Base-by-base conservation (phyloP, 2,888 invertebrate species). In the Protula sp. region DNA sequence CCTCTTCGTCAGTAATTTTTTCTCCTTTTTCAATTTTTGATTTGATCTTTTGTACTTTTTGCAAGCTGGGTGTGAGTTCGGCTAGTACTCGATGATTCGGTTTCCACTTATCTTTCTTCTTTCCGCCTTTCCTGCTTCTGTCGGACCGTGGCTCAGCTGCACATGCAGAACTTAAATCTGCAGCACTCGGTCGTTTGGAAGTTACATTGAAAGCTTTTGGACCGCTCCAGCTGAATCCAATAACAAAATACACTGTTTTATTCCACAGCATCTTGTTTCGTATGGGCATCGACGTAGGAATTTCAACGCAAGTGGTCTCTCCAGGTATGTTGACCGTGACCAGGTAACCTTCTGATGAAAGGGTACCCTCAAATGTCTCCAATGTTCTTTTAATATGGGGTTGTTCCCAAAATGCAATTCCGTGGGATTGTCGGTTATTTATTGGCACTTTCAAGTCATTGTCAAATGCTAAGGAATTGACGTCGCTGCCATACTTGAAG, bases 151-250 rank as follows among this genome's bases (percentile, higher is more conserved):
- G n/a, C n/a, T n/a, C n/a, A n/a, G n/a, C n/a, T n/a, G n/a, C n/a
- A n/a, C n/a, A n/a, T n/a, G n/a, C n/a, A n/a, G n/a, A n/a, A n/a
- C n/a, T n/a, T n/a, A n/a, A n/a, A n/a, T 38, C 38, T 38, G 9
- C 38, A 14, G 38, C 38, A 9, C 9, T 14, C 9, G 38, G 38
- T 38, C 19, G 9, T 14, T 38, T 19, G 9, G 9, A 9, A 14
- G 38, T 38, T 9, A 38, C 38, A 19, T 38, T 19, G 38, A 61
- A 72, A 9, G 72, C 72, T 51, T 64, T 68, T 14, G 70, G 70
- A 30, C 71, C 71, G 26, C 60, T 65, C 67, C 69, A 72, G 45
- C 68, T 66, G 57, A 72, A 71, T 9, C 72, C 72, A 30, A 72
- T 48, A 53, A 68, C 67, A 62, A 72, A 71, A 50, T 59, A 67